Base-by-base conservation (phyloP, 2,797 vertebrate genomes). In the Anabas testudineus region DNA sequence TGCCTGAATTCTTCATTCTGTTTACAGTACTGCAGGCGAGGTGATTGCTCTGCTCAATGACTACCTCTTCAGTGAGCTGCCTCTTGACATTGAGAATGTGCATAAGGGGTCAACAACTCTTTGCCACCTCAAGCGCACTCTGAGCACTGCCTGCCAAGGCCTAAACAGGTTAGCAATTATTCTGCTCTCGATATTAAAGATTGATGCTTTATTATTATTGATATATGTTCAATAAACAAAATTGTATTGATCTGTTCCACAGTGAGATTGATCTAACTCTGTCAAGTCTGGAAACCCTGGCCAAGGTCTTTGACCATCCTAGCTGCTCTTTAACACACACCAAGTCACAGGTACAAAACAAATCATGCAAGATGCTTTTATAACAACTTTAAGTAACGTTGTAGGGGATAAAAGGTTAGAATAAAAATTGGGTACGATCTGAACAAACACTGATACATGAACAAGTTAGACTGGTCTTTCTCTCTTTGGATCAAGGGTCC, bases 231-330 rank as follows among this genome's bases (percentile, higher is more conserved):
- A 22, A 13, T 41, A 13, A 43, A 39, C n/a, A 41, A n/a, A 66
- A 30, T 2, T 51, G 10, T 14, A 2, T 71, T 74, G 12, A 70
- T 83, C 2, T 75, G 15, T 72, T 78, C 60, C 47, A 63, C 91
- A 96, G 95, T 88, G 95, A 95, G 83, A 94, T 95, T 65, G 94
- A 95, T 76, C 83, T 92, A 74, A 95, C 94, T 3, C 90, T 94
- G 42, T 91, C 91, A 57, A 95, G 95, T 85, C 84, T 96, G 87
- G 95, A 95, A 85, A 95, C 93, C 13, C 82, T 96, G 87, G 93
- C 92, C 16, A 95, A 94, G 67, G 94, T 96, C 32, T 95, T 96
- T 46, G 95, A 95, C 58, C 92, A 94, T 77, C 91, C 94, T 0
- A 91, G 86, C 62, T 92, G 88, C 69, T 83, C 89, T 56, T 60